Evolutionary conservation across 2,888 invertebrate genomes (phyloP), one percentile per base, ranked within the genome.

Genomic region (Dryococelus australis): DNA sequence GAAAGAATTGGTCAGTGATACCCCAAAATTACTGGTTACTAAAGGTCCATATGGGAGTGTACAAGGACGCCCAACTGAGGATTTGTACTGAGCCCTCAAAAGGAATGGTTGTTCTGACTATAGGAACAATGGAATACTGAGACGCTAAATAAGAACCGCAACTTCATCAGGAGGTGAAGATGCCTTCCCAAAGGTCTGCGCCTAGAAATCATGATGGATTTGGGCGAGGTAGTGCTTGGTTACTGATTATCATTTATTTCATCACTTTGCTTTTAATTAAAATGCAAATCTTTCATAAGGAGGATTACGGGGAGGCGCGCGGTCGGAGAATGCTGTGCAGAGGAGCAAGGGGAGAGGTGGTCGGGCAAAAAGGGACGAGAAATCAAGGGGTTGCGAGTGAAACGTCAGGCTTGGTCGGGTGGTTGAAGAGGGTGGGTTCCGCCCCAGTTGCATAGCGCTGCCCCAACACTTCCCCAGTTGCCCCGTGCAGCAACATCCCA

Each of bases 181-280:
- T n/a, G 65, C 65, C 65, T 3, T 65, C 65, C 20, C 12, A 65
- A 65, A 65, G 8, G 65, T 2, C 0, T 8, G n/a, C n/a, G 65
- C 24, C 65, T 65, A 65, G 24, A 65, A 65, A 65, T 65, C 20
- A 10, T 2, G 51, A 16, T 27, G 28, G 51, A 35, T 43, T 53
- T 78, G 86, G 87, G 87, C 78, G 87, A 81, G 86, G 86, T 47
- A 86, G 84, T 26, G 87, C 84, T 86, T 81, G 86, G 85, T 43
- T 86, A 86, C 88, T 89, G 89, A 94, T 94, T 94, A 94, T 94
- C 94, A 94, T 94, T 94, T 94, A 94, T 94, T 94, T 94, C 94
- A 94, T 93, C 93, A 94, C 94, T 94, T 92, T 93, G 93, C 93
- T 93, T 93, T 93, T 93, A 93, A 93, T 93, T 93, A 93, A 93